Evolutionary conservation across 1,140 invertebrate genomes (phyloP).

Genomic region (Hyposmocoma kahamanoa): DNA sequence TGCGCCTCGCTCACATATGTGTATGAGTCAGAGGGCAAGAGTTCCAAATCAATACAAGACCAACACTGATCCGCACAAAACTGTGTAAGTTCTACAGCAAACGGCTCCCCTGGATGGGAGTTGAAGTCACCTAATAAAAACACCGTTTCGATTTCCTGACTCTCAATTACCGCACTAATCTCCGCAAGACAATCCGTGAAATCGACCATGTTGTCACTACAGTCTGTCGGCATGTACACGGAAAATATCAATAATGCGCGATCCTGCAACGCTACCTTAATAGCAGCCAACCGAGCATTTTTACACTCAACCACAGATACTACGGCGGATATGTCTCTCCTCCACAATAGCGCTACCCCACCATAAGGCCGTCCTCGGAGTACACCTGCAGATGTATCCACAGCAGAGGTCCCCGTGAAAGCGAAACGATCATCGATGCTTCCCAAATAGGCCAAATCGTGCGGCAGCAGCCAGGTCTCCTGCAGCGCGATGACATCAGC

Average conservation of each 20-base stretch:
- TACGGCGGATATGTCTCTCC: not conserved
- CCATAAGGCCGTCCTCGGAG: constrained; percentile 3
- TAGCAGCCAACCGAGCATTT: constrained; percentile 1
- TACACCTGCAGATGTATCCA: not conserved
- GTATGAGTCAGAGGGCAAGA: not conserved
- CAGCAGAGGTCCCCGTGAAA: not conserved
- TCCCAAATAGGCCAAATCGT: not conserved
- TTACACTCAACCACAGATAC: constrained; percentile 6
- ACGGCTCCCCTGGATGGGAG: not conserved
- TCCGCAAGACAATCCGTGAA: constrained; percentile 1
- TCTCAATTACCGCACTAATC: constrained; percentile 4
- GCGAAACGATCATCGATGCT: not conserved
- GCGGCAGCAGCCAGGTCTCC: not conserved
- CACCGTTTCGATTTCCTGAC: not conserved
- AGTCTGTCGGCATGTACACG: constrained; percentile 4
- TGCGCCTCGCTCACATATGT: constrained; percentile 3
- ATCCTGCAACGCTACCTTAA: not conserved
- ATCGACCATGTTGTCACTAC: not conserved
- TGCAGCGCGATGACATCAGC: constrained; percentile 1
- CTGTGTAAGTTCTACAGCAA: not conserved
- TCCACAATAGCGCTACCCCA: constrained; percentile 4
- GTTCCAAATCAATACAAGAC: not conserved
- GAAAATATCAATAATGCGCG: constrained; percentile 1
- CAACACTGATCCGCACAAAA: constrained; percentile 2
- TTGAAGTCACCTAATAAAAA: constrained; percentile 5